Conservation (phyloP, 2,888 invertebrate species). For the Heliconius sara region DNA sequence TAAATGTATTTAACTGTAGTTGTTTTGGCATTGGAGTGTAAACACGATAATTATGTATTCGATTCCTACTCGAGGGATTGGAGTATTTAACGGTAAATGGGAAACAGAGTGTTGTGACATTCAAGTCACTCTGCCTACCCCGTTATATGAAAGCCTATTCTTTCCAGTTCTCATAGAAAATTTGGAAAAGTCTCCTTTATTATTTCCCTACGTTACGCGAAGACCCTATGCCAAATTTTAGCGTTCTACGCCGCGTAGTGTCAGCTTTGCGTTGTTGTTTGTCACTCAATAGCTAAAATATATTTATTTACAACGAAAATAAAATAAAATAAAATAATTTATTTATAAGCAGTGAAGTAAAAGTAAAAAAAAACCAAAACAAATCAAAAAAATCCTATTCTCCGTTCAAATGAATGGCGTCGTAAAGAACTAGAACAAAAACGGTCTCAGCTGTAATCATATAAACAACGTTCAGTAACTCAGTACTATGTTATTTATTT, state of each 20-base stretch:
- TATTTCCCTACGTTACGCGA: too few relatives aligned
- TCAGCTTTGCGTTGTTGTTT: too few relatives aligned
- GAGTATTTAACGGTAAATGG: too few relatives aligned
- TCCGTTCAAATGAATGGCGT: slow-evolving; percentile 3
- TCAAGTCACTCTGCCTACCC: too few relatives aligned
- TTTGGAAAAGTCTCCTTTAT: too few relatives aligned
- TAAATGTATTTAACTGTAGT: too few relatives aligned
- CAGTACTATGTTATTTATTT: slow-evolving; percentile 10
- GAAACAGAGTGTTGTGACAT: too few relatives aligned
- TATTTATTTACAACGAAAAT: not conserved
- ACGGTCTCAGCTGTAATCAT: slow-evolving; percentile 11
- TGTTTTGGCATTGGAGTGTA: not conserved
- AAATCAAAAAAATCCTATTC: slow-evolving; percentile 17
- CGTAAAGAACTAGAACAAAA: slow-evolving; percentile 18
- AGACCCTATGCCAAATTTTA: too few relatives aligned
- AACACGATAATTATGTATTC: not conserved
- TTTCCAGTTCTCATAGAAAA: too few relatives aligned
- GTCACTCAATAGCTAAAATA: too few relatives aligned
- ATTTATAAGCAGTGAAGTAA: too few relatives aligned
- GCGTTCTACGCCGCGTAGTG: not conserved
- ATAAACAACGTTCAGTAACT: slow-evolving; percentile 12
- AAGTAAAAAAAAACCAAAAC: not conserved
- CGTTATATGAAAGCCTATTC: too few relatives aligned
- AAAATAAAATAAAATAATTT: not conserved
- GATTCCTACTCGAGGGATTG: not conserved